phyloP scores from a whole-genome alignment of 2,888 invertebrate species.

The Drosophila prostipennis region DNA sequence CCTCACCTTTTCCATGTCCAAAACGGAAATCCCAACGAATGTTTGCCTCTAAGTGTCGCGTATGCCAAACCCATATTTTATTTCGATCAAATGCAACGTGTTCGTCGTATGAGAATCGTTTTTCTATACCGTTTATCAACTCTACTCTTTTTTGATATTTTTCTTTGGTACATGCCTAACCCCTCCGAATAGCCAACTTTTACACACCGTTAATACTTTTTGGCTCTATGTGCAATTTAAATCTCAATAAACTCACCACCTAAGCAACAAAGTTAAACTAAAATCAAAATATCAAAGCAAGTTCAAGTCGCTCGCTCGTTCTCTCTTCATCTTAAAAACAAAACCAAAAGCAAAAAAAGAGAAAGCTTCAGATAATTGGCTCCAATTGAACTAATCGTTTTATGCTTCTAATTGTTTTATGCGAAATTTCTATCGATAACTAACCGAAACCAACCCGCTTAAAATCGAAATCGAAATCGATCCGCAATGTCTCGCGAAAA shows the following conservation, averaged over 20 bases:
- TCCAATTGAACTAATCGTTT: constrained; percentile 70
- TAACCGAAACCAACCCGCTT: constrained; percentile 36
- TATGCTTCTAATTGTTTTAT: constrained; percentile 78
- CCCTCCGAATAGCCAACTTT: constrained; percentile 67
- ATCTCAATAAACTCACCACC: constrained; percentile 66
- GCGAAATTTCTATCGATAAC: constrained; percentile 65
- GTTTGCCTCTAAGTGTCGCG: constrained; percentile 51
- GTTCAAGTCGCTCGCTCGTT: constrained; percentile 68
- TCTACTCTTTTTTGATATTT: constrained; percentile 24
- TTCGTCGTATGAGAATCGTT: constrained; percentile 21
- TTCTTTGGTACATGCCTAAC: constrained; percentile 58
- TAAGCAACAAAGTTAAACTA: constrained; percentile 45
- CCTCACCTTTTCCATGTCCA: constrained; percentile 14
- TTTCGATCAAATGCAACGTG: constrained; percentile 18
- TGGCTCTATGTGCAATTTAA: constrained; percentile 77
- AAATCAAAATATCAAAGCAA: constrained; percentile 58
- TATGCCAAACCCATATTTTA: constrained; percentile 27
- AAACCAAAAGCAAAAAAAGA: constrained; percentile 21
- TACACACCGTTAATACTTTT: constrained; percentile 66
- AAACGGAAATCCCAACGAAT: constrained; percentile 21
- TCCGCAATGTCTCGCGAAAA: constrained; percentile 82
- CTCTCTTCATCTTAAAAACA: constrained; percentile 68
- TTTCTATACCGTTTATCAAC: constrained; percentile 56
- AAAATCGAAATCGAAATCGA: constrained; percentile 29
- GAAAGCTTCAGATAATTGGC: constrained; percentile 61